Base-by-base conservation (phyloP, 2,888 invertebrate genomes). In the Agrilus cyanescens region DNA sequence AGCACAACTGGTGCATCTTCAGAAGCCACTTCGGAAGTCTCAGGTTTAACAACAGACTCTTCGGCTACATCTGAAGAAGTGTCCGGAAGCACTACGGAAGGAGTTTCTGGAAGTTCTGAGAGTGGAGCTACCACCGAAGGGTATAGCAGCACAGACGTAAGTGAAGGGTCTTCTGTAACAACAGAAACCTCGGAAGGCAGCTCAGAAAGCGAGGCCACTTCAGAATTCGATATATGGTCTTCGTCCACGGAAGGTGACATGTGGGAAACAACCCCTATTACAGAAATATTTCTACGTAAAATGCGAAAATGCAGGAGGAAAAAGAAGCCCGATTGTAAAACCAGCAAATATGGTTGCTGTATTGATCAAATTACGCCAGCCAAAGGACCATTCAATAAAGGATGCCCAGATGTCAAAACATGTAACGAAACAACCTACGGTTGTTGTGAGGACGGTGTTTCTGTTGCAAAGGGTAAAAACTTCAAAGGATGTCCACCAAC, bases 391-490 rank as follows among this genome's bases (percentile, higher is more conserved):
- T 90, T 89, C 53, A 82, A 81, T 42, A 74, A 80, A 70, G 87
- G 83, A 20, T 90, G 90, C 57, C 75, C 75, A 0, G 74, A 73
- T 41, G 76, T 80, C 0, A 72, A 78, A 49, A 87, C 85, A 0
- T 91, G 91, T 56, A 72, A 76, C 29, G 84, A 87, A 41, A 79
- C 86, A 0, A 70, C 74, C 54, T 77, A 71, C 54, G 86, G 87
- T 1, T 93, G 93, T 60, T 93, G 93, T 58, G 74, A 80, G 10
- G 90, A 91, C 60, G 83, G 79, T 0, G 78, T 88, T 1, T 86
- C 88, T 0, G 77, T 85, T 2, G 85, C 87, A 0, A 62, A 68
- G 42, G 90, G 89, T 8, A 71, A 76, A 1, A 70, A 80, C 12
- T 62, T 74, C 46, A 69, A 80, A 56, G 93, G 85, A 2, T 96